These are phyloP conservation scores for Drepana arcuata DNA, from an alignment of 1,140 invertebrate genomes.

Conservation along the genomic window DNA sequence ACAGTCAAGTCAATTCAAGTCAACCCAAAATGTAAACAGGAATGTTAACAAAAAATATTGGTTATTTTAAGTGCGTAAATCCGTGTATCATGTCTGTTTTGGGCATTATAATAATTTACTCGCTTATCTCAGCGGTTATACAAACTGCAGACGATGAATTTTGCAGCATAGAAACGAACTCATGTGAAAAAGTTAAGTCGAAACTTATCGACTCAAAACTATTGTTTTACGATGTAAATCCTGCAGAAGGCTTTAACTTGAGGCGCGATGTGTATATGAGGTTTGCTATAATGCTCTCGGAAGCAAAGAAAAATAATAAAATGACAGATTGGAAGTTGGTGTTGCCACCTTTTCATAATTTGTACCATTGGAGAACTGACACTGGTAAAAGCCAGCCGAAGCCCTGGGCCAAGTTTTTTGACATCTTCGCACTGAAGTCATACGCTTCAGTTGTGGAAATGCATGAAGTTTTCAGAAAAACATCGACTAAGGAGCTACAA, in stretches of 20 bases:
- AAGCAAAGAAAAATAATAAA: constrained; percentile 72
- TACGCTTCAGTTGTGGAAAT: constrained; percentile 93
- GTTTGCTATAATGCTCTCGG: constrained; percentile 84
- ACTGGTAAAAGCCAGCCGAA: constrained; percentile 71
- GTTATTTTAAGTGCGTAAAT: too few species aligned
- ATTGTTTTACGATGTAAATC: constrained; percentile 94
- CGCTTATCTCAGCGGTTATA: too few species aligned
- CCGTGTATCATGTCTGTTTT: too few species aligned
- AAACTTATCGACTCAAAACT: constrained; percentile 7
- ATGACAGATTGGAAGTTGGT: constrained; percentile 75
- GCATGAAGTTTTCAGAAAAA: constrained; percentile 79
- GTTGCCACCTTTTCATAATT: constrained; percentile 90
- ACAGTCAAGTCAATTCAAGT: too few species aligned
- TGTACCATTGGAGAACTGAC: constrained; percentile 91
- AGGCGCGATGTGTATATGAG: constrained; percentile 95
- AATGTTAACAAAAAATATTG: too few species aligned
- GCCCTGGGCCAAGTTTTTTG: constrained; percentile 91
- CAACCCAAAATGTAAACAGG: too few species aligned
- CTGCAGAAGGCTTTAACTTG: constrained; percentile 96
- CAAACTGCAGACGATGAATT: constrained; percentile 8
- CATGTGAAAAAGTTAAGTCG: constrained; percentile 7
- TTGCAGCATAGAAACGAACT: constrained; percentile 20
- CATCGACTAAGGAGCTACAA: constrained; percentile 38
- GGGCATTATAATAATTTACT: too few species aligned
- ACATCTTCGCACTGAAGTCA: constrained; percentile 82